A percentile compares a stretch with the other conserved stretches of the same genome.
These are phyloP conservation scores for Temnothorax nylanderi DNA, from an alignment of 1,140 invertebrate genomes.

Conservation along the genomic window DNA sequence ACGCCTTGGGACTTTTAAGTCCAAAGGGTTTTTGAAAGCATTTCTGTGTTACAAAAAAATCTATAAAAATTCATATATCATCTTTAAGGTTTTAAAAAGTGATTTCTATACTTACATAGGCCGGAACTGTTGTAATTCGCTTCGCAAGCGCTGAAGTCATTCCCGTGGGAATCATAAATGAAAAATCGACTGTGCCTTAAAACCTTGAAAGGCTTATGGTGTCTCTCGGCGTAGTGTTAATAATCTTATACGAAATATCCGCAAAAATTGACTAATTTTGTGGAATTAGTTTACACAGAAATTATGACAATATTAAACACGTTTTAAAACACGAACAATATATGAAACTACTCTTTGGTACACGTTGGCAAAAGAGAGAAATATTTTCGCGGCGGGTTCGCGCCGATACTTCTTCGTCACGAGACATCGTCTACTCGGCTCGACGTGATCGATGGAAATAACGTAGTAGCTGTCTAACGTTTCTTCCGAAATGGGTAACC, in stretches of 20 bases:
- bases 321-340: slow-evolving; percentile 4
- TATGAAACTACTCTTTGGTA: background rate
- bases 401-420: slow-evolving; percentile 64
- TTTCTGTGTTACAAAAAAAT: too few relatives aligned
- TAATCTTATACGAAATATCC: background rate
- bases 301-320: background rate
- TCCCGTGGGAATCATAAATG: too few relatives aligned
- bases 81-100: too few relatives aligned
- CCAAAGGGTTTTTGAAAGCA: too few relatives aligned
- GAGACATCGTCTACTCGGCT: slow-evolving; percentile 58
- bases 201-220: too few relatives aligned
- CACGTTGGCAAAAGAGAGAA: slow-evolving; percentile 24
- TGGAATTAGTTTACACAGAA: background rate
- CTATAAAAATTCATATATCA: too few relatives aligned
- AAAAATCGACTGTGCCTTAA: too few relatives aligned
- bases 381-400: slow-evolving; percentile 39
- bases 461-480: slow-evolving; percentile 65
- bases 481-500: slow-evolving; percentile 50
- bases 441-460: slow-evolving; percentile 73
- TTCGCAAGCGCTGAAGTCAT: too few relatives aligned
- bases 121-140: too few relatives aligned
- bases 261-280: background rate
- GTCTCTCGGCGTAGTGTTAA: background rate
- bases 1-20: too few relatives aligned
- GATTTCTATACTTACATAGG: too few relatives aligned